Evolutionary conservation across 2,888 invertebrate genomes (phyloP), one percentile per base, ranked within the genome.

Genomic region (Cosmia pyralina): DNA sequence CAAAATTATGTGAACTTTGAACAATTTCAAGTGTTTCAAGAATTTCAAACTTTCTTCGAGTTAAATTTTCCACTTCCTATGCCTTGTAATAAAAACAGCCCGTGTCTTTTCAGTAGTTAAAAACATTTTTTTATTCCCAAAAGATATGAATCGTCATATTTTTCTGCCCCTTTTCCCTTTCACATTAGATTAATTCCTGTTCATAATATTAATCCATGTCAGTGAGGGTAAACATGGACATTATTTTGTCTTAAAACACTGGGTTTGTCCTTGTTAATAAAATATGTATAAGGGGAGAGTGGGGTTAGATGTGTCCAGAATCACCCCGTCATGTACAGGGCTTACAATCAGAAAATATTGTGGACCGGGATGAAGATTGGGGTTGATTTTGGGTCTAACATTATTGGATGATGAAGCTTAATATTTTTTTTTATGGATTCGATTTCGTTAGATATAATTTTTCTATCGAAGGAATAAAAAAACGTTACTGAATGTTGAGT

Each of bases 331-430:
- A 80, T 80, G 65, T 66, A 72, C 28, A 22, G 28, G 53, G 65
- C 38, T 65, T 78, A 72, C n/a, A 82, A 77, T 79, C 79, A 77
- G 59, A 79, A 79, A 82, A 77, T 67, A 64, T 81, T 77, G 81
- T 63, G 38, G 28, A 22, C 8, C n/a, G 63, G 52, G 50, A 72
- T 66, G 60, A 64, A 68, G 28, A 55, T 67, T 67, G 53, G 82
- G 77, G 72, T 76, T 81, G 65, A 63, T 80, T 64, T 79, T n/a
- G 60, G 65, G 57, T 48, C 52, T 65, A 60, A 79, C 34, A 28
- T 75, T 79, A 79, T 77, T 82, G 66, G 53, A 79, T 77, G 65
- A 82, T 66, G 48, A 53, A 44, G 65, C 48, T 81, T 66, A 58
- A 70, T 75, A n/a, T 72, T 13, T 50, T 55, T 77, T n/a, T n/a